Evolutionary conservation across 1,140 invertebrate species (phyloP), one percentile per base, ranked within the genome.

Genomic region (Cryptotermes secundus): DNA sequence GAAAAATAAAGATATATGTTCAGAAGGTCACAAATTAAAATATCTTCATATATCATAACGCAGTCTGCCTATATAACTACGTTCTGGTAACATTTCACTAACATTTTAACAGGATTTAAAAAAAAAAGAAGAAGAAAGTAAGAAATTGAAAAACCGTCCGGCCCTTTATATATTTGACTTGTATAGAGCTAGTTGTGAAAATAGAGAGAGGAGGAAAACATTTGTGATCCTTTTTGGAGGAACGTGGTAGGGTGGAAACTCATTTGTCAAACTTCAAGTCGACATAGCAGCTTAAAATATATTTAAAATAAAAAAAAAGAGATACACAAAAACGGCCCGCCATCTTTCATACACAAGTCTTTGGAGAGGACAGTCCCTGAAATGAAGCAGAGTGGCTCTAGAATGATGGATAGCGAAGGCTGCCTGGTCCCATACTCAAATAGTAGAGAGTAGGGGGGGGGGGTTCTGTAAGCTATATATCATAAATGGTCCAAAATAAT

Each of bases 161-260:
- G 9, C 31, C 59, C n/a, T n/a, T 72, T 72, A 72, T 72, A 31
- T 72, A 72, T 72, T 72, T 72, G 59, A 72, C 59, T 72, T 72
- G 59, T 72, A 72, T 72, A 72, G 59, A 72, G 59, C 26, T 72
- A 72, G 59, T 72, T 72, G 59, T 72, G 59, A 72, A 72, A 72
- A 72, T n/a, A 16, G 22, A n/a, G 53, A n/a, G 22, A 59, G 19
- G 53, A 59, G 19, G 31, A 72, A 31, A n/a, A 49, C 45, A 49
- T 49, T 49, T 49, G 10, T 19, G 45, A 49, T 19, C 45, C 45
- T 49, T 49, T 49, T 49, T 22, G 19, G 45, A 22, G 45, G n/a
- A 72, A 14, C 59, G 59, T 31, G 59, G 59, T 26, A 31, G 59
- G 59, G 59, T 72, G 59, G 59, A 72, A 72, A 72, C 59, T 72